Percentiles rank a stretch among this genome's conserved stretches.
Conservation (phyloP, 2,797 vertebrate species). For the Gymnothorax javanicus region DNA sequence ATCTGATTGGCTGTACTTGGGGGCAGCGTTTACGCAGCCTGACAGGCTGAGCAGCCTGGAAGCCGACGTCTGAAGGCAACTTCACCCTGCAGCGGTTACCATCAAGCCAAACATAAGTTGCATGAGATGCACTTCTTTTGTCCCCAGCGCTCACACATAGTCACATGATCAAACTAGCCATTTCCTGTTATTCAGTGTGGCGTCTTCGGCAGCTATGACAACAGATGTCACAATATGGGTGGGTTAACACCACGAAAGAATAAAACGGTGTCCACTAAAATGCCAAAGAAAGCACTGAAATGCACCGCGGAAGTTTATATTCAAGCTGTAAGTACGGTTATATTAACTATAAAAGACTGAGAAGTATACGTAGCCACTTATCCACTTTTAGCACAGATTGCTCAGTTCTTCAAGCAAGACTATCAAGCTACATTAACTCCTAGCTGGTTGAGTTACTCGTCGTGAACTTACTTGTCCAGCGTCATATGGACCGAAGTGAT, state of each 20-base stretch:
- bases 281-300: constrained; percentile 61
- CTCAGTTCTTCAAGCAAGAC: no score
- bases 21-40: no score
- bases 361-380: neutral
- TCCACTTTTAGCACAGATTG: neutral
- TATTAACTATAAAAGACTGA: neutral
- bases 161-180: constrained; percentile 42
- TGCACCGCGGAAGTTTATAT: constrained; percentile 68
- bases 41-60: no score
- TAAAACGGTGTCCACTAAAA: constrained; percentile 29
- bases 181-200: constrained; percentile 50
- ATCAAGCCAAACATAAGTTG: neutral
- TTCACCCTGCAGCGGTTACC: neutral
- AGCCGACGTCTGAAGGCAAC: no score
- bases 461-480: neutral
- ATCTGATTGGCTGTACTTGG: no score
- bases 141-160: constrained; percentile 7
- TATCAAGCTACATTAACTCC: no score
- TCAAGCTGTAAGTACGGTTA: constrained; percentile 65
- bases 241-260: constrained; percentile 50
- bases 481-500: neutral
- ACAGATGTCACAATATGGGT: constrained; percentile 56
- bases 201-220: constrained; percentile 63
- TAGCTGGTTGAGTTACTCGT: neutral
- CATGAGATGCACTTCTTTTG: constrained; percentile 1